Evolutionary conservation across 2,113 vertebrate genomes (phyloP).

Genomic region (Acanthochromis polyacanthus): DNA sequence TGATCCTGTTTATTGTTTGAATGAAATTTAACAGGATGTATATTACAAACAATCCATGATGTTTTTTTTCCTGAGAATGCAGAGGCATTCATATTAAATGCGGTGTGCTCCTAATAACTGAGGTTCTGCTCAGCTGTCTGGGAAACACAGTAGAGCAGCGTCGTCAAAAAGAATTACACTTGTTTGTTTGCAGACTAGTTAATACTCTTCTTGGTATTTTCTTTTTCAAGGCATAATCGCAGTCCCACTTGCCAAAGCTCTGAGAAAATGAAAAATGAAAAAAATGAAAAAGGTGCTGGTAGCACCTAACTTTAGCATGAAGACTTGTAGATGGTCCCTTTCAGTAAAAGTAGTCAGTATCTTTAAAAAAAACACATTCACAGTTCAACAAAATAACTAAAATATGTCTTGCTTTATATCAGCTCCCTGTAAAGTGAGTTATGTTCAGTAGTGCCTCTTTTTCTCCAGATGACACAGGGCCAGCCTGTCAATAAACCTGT

Average conservation of each 20-base stretch:
- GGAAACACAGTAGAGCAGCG: slow-evolving; percentile 5
- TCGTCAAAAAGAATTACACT: slow-evolving; percentile 1
- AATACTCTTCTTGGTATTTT: neutral
- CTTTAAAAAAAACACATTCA: slow-evolving; percentile 28
- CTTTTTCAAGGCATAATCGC: neutral
- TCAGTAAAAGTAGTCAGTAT: neutral
- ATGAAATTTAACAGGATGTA: slow-evolving; percentile 2
- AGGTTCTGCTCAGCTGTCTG: slow-evolving; percentile 29
- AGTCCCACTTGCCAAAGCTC: slow-evolving; percentile 25
- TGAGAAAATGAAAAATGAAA: slow-evolving; percentile 35
- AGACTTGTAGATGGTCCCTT: neutral
- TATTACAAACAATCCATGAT: neutral
- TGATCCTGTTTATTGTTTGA: slow-evolving; percentile 34
- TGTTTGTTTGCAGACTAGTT: neutral
- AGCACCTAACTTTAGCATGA: neutral
- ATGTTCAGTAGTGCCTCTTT: neutral
- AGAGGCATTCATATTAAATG: slow-evolving; percentile 23
- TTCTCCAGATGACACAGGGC: slow-evolving; percentile 48
- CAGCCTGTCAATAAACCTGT: slow-evolving; percentile 66
- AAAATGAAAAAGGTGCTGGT: neutral
- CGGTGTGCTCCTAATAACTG: slow-evolving; percentile 15
- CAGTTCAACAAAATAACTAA: slow-evolving; percentile 8
- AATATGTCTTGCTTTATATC: slow-evolving; percentile 9
- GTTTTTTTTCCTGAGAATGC: neutral
- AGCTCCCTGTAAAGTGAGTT: slow-evolving; percentile 6